Percentiles rank a stretch among this genome's conserved stretches.
Evolutionary conservation across 2,888 invertebrate genomes (phyloP).

Genomic region (Apeira syringaria): DNA sequence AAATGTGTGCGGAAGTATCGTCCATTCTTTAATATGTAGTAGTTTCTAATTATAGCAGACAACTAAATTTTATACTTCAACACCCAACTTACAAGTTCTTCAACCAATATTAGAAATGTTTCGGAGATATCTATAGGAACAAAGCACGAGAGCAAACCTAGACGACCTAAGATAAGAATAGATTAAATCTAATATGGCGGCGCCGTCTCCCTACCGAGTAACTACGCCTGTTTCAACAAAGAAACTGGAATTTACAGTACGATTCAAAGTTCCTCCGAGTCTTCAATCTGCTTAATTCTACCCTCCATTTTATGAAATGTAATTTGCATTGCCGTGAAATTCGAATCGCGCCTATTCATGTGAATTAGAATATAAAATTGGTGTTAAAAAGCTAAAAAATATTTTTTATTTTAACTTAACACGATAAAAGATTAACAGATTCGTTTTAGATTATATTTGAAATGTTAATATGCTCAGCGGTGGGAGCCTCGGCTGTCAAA

Average conservation of each 20-base stretch:
- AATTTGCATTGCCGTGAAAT: conserved; percentile 38
- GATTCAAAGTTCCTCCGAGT: conserved; percentile 35
- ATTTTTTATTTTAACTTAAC: too few relatives aligned
- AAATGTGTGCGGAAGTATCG: too few relatives aligned
- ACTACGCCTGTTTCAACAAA: conserved; percentile 30
- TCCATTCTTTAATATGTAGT: too few relatives aligned
- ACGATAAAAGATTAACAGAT: too few relatives aligned
- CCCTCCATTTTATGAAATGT: conserved; percentile 40
- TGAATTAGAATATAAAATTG: not conserved
- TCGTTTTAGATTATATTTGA: too few relatives aligned
- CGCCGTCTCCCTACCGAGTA: conserved; percentile 27
- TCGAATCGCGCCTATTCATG: conserved; percentile 9
- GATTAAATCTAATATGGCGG: conserved; percentile 30
- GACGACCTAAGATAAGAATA: conserved; percentile 16
- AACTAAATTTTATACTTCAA: too few relatives aligned
- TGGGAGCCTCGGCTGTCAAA: too few relatives aligned
- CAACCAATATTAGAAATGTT: conserved; percentile 10
- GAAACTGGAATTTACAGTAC: conserved; percentile 20
- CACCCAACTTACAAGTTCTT: not conserved
- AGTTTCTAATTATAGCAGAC: too few relatives aligned
- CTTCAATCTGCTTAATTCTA: conserved; percentile 43
- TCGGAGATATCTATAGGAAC: conserved; percentile 10
- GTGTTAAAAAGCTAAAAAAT: not conserved
- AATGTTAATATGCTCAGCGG: too few relatives aligned
- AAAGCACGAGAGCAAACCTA: conserved; percentile 17